Percentiles rank a stretch among this genome's conserved stretches.
Evolutionary conservation across 1,140 invertebrate genomes (phyloP).

Genomic region (Achroia grisella): DNA sequence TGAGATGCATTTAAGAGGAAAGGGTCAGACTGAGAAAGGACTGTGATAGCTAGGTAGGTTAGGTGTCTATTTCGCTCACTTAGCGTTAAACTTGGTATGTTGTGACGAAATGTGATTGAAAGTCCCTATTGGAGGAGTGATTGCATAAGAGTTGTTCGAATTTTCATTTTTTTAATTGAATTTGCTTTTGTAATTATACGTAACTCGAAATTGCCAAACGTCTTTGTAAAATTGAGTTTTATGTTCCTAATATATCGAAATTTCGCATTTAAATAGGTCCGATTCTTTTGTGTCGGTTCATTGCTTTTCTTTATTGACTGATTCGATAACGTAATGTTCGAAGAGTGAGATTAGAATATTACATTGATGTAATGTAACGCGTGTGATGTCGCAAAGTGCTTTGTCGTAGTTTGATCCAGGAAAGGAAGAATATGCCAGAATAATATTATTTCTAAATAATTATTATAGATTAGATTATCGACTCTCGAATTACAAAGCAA

Average conservation of each 20-base stretch:
- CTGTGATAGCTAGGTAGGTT: constrained; percentile 71
- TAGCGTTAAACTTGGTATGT: constrained; percentile 60
- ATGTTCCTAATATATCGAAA: constrained; percentile 53
- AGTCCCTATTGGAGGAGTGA: constrained; percentile 42
- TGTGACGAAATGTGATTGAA: constrained; percentile 39
- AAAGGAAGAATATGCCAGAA: constrained; percentile 49
- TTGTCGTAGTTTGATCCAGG: constrained; percentile 45
- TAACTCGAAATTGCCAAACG: constrained; percentile 36
- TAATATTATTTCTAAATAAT: constrained; percentile 61
- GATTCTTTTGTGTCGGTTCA: constrained; percentile 6
- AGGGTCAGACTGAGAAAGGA: constrained; percentile 72
- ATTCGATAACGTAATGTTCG: constrained; percentile 44
- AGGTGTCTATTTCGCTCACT: constrained; percentile 65
- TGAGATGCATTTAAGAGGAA: constrained; percentile 67
- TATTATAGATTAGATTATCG: constrained; percentile 62
- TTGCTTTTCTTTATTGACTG: constrained; percentile 36
- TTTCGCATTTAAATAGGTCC: constrained; percentile 24
- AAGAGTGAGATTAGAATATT: constrained; percentile 67
- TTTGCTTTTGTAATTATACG: constrained; percentile 19
- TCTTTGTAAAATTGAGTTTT: constrained; percentile 29
- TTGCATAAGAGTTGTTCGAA: constrained; percentile 31
- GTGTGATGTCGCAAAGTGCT: constrained; percentile 56
- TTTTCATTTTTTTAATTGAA: constrained; percentile 22
- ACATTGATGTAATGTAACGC: constrained; percentile 39
- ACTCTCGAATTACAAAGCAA: constrained; percentile 69